Evolutionary conservation across 2,888 invertebrate species (phyloP), one percentile per base, ranked within the genome.

Genomic region (Dasysyrphus albostriatus): DNA sequence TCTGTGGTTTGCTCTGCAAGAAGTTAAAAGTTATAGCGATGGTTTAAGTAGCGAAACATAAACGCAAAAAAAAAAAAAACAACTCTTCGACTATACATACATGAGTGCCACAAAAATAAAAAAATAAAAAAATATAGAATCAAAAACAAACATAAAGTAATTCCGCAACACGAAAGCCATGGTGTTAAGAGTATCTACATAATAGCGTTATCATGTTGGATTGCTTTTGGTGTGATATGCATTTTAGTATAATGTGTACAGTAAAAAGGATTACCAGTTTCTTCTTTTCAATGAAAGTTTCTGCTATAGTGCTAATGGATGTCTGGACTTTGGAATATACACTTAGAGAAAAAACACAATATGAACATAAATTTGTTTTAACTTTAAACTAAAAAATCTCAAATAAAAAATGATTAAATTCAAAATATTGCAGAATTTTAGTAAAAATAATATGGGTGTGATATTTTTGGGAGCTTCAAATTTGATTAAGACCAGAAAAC

Each of bases 171-270:
- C 58, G 12, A 69, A 69, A 81, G 69, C 59, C 49, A 29, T 65
- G 69, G 67, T 69, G 80, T 75, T 75, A 69, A 81, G 37, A 67
- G 59, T 81, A 67, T 67, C 65, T 67, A 61, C 75, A 81, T 69
- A 81, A 81, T 81, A 69, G 54, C 69, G 75, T 81, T 81, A 81
- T 76, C 81, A n/a, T 76, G 81, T 70, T 81, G 69, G 61, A 54
- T 63, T 70, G 58, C 75, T 76, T 81, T 63, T 49, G 61, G 58
- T 81, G 59, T 56, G 76, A 70, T 44, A 61, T 76, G 70, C 61
- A 76, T 49, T 49, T 42, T 51, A 24, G 49, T 54, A 47, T 24
- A 70, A 34, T 44, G 19, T 37, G 32, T 34, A 14, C 34, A 58
- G 58, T 59, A 69, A 75, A 70, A 81, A 67, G 67, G 74, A 81